Percentiles rank a stretch among this genome's conserved stretches.
These are phyloP conservation scores for Monochamus saltuarius DNA, from an alignment of 1,140 invertebrate genomes.

Conservation along the genomic window DNA sequence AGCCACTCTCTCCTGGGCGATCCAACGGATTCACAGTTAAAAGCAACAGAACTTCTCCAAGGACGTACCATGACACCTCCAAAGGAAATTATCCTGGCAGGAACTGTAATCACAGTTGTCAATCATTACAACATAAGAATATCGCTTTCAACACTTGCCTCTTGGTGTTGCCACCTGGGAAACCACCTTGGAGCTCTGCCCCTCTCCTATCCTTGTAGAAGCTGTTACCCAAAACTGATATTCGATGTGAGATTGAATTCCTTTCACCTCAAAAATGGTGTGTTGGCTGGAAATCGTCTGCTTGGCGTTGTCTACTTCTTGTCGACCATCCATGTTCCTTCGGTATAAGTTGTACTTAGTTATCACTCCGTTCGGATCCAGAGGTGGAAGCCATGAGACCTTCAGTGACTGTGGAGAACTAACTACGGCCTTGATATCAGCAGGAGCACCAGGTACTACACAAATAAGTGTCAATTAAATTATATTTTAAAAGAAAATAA, in stretches of 20 bases:
- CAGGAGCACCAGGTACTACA: slow-evolving; percentile 75
- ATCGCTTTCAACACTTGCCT: slow-evolving; percentile 43
- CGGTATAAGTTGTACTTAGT: slow-evolving; percentile 78
- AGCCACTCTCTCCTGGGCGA: slow-evolving; percentile 68
- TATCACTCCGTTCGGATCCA: slow-evolving; percentile 75
- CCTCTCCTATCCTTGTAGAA: slow-evolving; percentile 73
- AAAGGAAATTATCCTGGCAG: slow-evolving; percentile 70
- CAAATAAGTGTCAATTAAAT: no score
- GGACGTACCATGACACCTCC: slow-evolving; percentile 65
- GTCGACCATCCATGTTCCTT: slow-evolving; percentile 65
- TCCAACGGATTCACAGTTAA: slow-evolving; percentile 68
- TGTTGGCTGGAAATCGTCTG: slow-evolving; percentile 63
- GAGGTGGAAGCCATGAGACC: slow-evolving; percentile 78
- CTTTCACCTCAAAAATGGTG: slow-evolving; percentile 65
- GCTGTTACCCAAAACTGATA: slow-evolving; percentile 84
- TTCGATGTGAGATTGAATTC: slow-evolving; percentile 71
- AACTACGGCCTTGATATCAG: slow-evolving; percentile 78
- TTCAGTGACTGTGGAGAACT: slow-evolving; percentile 72
- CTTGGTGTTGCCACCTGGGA: slow-evolving; percentile 61
- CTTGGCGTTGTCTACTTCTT: slow-evolving; percentile 70
- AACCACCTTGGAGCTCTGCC: slow-evolving; percentile 68
- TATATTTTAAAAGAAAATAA: no score
- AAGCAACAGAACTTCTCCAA: slow-evolving; percentile 63
- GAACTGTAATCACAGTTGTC: slow-evolving; percentile 52
- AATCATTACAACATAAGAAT: not conserved